phyloP scores from a whole-genome alignment of 2,888 invertebrate genomes.

The Philhelius pedissequus region DNA sequence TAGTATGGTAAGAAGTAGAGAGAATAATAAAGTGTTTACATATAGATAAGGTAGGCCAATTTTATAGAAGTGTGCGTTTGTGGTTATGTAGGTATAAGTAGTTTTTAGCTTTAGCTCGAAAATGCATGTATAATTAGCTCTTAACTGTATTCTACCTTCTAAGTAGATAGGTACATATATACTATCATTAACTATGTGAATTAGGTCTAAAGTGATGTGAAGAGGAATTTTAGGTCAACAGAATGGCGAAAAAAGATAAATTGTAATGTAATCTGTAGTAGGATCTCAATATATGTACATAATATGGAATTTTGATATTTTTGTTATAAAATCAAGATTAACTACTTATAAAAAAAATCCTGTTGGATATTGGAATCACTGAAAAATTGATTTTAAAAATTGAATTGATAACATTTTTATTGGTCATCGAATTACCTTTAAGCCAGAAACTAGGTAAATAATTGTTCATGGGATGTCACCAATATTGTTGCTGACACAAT shows the following conservation, averaged over 20 bases:
- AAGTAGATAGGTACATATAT: conserved; percentile 4
- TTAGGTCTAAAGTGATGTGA: conserved; percentile 63
- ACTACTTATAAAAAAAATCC: background rate
- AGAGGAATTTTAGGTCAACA: conserved; percentile 61
- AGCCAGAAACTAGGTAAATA: background rate
- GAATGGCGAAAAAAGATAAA: conserved; percentile 52
- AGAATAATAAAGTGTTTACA: background rate
- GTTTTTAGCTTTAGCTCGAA: conserved; percentile 5
- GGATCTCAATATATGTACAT: too few relatives aligned
- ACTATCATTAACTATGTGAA: conserved; percentile 64
- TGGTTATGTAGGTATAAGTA: background rate
- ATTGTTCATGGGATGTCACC: conserved; percentile 43
- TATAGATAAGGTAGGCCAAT: background rate
- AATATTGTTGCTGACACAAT: conserved; percentile 25
- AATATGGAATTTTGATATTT: background rate
- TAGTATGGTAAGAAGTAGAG: background rate
- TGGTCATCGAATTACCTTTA: conserved; percentile 20
- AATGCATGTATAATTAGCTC: conserved; percentile 62
- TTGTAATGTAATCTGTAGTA: background rate
- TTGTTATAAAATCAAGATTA: background rate
- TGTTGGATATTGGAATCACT: background rate
- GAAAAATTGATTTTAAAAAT: background rate
- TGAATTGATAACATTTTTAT: conserved; percentile 37
- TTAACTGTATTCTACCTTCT: conserved; percentile 60
- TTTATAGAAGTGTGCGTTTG: background rate